A percentile compares a stretch with the other conserved stretches of the same genome.
Conservation (phyloP, 2,888 invertebrate genomes). For the Dicyrtoma fusca region DNA sequence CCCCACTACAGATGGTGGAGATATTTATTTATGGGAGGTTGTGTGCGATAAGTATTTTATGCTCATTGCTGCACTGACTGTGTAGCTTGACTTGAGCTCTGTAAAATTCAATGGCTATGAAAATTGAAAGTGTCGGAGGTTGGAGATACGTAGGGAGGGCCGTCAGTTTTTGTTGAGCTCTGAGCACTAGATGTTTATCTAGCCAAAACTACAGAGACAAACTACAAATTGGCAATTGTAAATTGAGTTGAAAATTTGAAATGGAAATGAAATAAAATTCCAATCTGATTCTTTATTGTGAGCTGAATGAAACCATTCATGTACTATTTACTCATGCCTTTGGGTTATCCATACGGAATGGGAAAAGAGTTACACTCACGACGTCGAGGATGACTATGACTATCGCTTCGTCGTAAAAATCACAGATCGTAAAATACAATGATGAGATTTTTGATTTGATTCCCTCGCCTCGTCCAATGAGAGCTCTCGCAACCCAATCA, state of each 20-base stretch:
- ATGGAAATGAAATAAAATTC: conserved; percentile 10
- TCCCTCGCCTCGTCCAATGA: conserved; percentile 12
- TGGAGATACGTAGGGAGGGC: too few relatives aligned
- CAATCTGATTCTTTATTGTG: conserved; percentile 28
- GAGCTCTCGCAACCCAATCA: conserved; percentile 29
- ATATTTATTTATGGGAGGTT: too few relatives aligned
- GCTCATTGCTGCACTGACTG: too few relatives aligned
- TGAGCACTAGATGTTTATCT: too few relatives aligned
- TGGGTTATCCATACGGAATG: conserved; percentile 3
- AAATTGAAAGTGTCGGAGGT: too few relatives aligned
- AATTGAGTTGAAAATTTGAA: conserved; percentile 31
- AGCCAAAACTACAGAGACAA: too few relatives aligned
- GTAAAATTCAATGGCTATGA: too few relatives aligned
- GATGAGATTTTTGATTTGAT: conserved; percentile 33
- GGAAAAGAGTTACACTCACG: neutral
- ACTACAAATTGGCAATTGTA: neutral
- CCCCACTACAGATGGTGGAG: neutral
- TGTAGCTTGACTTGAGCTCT: too few relatives aligned
- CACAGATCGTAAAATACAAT: conserved; percentile 31
- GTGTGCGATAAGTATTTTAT: too few relatives aligned
- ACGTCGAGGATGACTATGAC: too few relatives aligned
- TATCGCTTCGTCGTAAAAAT: conserved; percentile 22
- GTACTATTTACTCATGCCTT: too few relatives aligned
- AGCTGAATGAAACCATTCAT: conserved; percentile 1
- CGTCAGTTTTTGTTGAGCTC: too few relatives aligned